Evolutionary conservation across 1,140 invertebrate species (phyloP), one percentile per base, ranked within the genome.

Genomic region (Tetramorium simillimum): DNA sequence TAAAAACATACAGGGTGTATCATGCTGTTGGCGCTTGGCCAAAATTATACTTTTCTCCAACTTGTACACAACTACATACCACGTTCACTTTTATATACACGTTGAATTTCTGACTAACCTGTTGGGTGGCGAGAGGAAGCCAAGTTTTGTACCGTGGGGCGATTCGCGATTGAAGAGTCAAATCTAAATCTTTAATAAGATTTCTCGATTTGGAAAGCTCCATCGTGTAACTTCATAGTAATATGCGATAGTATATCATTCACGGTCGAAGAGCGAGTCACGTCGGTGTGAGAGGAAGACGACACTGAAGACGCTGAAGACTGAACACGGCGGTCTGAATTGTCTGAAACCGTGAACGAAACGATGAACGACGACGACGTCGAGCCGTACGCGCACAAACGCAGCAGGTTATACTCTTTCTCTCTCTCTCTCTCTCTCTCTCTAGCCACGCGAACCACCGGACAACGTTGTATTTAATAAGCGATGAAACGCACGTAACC

Each of bases 81-180:
- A 33, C 33, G 33, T 33, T 33, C 3, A 33, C 33, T 33, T 33
- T 3, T 33, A 33, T 33, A 33, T 33, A 33, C 3, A 33, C 0
- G 0, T 33, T 33, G 33, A 33, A 33, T 33, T 33, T 33, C 33
- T 3, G 3, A 33, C 33, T 33, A 88, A 95, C 94, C 93, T 95
- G 94, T 89, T 95, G 94, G 51, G 94, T 95, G 40, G 93, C 95
- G 46, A 95, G 92, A 18, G 93, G 93, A 63, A 95, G 88, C 95
- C 95, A 95, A 90, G 90, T 93, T 88, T 95, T 95, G 73, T 95
- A 95, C 28, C 95, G 92, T 3, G 94, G 95, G 60, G 91, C 88
- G 43, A 90, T 93, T 18, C 94, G 93, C 37, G 95, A 94, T 86
- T 95, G 94, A 56, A 95, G 88, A 53, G 94, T 95, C 62, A 95